Percentiles rank a stretch among this genome's conserved stretches.
These are phyloP conservation scores for Ctenodactylus gundi DNA, from an alignment of 2,113 vertebrate species.

Conservation along the genomic window DNA sequence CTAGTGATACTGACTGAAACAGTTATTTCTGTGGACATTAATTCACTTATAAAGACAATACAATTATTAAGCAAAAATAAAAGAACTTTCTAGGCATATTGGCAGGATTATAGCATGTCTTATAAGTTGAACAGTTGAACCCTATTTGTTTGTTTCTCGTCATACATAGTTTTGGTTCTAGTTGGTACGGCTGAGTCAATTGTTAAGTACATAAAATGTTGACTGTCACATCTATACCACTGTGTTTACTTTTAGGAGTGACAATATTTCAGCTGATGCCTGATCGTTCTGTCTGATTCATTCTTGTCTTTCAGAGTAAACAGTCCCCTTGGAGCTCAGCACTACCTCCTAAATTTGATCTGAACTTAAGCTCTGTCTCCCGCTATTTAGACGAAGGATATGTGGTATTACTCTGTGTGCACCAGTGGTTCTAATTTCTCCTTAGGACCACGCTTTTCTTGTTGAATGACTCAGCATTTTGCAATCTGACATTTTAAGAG, in stretches of 20 bases:
- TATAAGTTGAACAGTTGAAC: not conserved
- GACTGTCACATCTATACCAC: not conserved
- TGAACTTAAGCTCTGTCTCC: constrained; percentile 19
- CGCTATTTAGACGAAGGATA: constrained; percentile 48
- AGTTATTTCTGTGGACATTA: not conserved
- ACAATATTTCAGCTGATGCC: not conserved
- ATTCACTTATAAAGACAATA: constrained; percentile 43
- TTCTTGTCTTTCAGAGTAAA: constrained; percentile 35
- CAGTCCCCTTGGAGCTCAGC: constrained; percentile 2
- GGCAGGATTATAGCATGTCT: not conserved
- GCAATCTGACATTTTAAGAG: constrained; percentile 67
- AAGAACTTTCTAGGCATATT: not conserved
- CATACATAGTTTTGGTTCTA: not conserved
- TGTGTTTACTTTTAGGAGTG: constrained; percentile 31
- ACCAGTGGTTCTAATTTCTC: constrained; percentile 51
- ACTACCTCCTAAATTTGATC: constrained; percentile 50
- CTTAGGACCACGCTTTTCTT: constrained; percentile 41
- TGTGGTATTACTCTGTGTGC: not conserved
- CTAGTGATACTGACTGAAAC: not conserved
- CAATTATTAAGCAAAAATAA: not conserved
- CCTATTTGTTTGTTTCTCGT: constrained; percentile 12
- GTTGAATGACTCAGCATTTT: constrained; percentile 74
- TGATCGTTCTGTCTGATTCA: constrained; percentile 46
- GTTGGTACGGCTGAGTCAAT: constrained; percentile 7
- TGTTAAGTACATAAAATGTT: constrained; percentile 24